Conservation (phyloP, 2,113 vertebrate genomes). For the Myotis davidii region DNA sequence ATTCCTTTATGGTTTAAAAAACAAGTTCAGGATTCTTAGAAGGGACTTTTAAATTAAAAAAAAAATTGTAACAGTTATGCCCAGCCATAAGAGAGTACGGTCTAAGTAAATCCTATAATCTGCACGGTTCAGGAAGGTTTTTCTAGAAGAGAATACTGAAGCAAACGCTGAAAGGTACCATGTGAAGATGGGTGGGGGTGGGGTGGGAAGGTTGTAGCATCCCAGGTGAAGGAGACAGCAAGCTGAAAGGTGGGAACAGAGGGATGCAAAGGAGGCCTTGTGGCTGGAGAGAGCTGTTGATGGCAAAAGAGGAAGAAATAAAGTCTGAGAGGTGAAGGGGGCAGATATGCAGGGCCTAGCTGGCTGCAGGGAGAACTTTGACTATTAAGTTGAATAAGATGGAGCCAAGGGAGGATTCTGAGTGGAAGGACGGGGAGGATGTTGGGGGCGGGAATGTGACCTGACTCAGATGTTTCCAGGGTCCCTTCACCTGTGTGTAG, state of each 20-base stretch:
- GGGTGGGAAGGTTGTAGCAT: background rate
- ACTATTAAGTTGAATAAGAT: background rate
- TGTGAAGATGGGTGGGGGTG: no score
- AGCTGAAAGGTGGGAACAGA: background rate
- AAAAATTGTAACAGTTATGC: background rate
- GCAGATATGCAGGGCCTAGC: background rate
- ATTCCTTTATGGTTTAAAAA: background rate
- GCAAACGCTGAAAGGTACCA: background rate
- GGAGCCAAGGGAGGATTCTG: background rate
- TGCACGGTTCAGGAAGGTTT: background rate
- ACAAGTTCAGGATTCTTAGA: background rate
- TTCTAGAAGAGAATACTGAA: background rate
- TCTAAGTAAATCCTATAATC: background rate
- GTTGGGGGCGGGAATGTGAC: background rate
- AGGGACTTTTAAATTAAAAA: background rate
- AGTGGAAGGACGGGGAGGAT: background rate
- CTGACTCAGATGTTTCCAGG: background rate
- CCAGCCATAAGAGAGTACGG: background rate
- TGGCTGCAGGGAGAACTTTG: background rate
- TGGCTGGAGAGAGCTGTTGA: background rate
- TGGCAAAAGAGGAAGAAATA: background rate
- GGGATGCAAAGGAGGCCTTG: background rate
- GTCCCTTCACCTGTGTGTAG: background rate
- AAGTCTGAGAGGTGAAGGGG: background rate
- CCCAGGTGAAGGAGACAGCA: background rate